These are phyloP conservation scores for Papilio dardanus DNA, from an alignment of 1,140 invertebrate species.

Conservation along the genomic window DNA sequence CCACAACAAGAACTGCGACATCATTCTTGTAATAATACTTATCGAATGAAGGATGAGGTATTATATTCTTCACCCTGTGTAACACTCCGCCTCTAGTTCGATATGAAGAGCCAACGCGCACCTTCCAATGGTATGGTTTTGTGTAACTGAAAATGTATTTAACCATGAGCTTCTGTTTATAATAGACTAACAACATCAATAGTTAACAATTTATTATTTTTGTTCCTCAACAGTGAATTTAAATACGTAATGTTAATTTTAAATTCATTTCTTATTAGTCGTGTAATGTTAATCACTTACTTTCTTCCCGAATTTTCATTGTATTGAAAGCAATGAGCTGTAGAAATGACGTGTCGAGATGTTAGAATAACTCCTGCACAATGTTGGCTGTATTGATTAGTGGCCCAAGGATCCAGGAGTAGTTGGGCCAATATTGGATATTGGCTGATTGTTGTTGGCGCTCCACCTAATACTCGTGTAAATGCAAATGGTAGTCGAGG, in stretches of 20 bases:
- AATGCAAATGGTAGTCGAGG: slow-evolving; percentile 47
- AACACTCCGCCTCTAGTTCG: slow-evolving; percentile 60
- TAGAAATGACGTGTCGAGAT: slow-evolving; percentile 65
- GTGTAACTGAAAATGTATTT: slow-evolving; percentile 56
- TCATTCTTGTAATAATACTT: slow-evolving; percentile 69
- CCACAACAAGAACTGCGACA: slow-evolving; percentile 61
- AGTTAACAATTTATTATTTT: too few species aligned
- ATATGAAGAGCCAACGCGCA: slow-evolving; percentile 68
- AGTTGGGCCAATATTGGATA: slow-evolving; percentile 71
- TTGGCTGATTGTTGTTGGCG: slow-evolving; percentile 61
- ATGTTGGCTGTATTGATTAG: slow-evolving; percentile 59
- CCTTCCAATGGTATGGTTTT: slow-evolving; percentile 63
- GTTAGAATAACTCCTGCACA: slow-evolving; percentile 75
- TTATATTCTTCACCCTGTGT: slow-evolving; percentile 63
- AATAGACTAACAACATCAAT: too few species aligned
- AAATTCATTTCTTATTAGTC: neutral
- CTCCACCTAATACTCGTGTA: slow-evolving; percentile 62
- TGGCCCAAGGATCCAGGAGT: slow-evolving; percentile 66
- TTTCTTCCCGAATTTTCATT: slow-evolving; percentile 61
- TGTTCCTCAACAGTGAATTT: neutral
- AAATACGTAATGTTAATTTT: neutral
- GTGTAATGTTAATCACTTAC: slow-evolving; percentile 53
- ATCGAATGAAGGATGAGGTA: slow-evolving; percentile 65
- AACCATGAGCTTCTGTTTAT: neutral
- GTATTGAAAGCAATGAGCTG: slow-evolving; percentile 72